A percentile compares a stretch with the other conserved stretches of the same genome.
Evolutionary conservation across 2,797 vertebrate species (phyloP).

Genomic region (Sebastes hopkinsi): DNA sequence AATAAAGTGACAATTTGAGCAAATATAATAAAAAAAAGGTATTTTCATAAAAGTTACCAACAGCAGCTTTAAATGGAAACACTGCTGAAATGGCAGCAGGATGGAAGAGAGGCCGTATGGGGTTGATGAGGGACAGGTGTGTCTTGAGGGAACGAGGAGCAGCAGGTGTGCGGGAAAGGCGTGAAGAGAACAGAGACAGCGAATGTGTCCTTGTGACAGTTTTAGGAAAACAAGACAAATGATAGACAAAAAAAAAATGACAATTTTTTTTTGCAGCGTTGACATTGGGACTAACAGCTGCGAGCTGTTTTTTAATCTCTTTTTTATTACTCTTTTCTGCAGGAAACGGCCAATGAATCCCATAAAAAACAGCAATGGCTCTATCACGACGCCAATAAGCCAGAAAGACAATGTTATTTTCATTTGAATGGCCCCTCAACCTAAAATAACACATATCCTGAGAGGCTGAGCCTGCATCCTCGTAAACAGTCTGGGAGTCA

Average conservation of each 20-base stretch:
- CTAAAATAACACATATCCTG: conserved; percentile 49
- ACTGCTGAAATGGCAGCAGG: too few species aligned
- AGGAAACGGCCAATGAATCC: conserved; percentile 30
- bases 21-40: too few species aligned
- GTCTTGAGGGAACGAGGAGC: background rate
- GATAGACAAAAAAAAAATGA: background rate
- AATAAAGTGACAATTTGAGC: too few species aligned
- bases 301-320: conserved; percentile 25
- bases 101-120: background rate
- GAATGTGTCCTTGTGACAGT: background rate
- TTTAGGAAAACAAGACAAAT: background rate
- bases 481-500: conserved; percentile 57
- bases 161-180: background rate
- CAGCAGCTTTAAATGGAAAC: too few species aligned
- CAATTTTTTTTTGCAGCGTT: background rate
- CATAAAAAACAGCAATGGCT: conserved; percentile 37
- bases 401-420: conserved; percentile 43
- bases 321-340: conserved; percentile 26
- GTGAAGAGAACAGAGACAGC: background rate
- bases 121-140: background rate
- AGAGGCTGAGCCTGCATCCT: conserved; percentile 34
- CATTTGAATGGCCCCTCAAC: conserved; percentile 41
- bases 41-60: too few species aligned
- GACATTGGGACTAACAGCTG: conserved; percentile 9
- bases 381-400: conserved; percentile 47